Evolutionary conservation across 2,113 vertebrate species (phyloP).

Genomic region (Prunella fulvescens): DNA sequence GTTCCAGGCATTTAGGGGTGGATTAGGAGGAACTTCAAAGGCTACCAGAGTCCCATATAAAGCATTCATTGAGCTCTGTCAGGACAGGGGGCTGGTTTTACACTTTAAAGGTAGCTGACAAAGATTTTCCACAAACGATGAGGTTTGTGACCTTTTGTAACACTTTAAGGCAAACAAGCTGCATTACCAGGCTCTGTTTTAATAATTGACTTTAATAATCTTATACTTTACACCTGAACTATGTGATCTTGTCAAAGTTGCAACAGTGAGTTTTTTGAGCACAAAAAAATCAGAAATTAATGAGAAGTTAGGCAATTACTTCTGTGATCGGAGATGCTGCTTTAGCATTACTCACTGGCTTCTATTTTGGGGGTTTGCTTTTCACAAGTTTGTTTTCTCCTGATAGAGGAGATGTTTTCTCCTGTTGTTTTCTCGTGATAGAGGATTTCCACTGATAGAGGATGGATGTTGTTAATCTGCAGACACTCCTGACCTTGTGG

Average conservation of each 20-base stretch:
- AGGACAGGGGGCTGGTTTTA: slow-evolving; percentile 40
- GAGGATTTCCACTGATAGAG: no score
- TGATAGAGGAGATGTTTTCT: no score
- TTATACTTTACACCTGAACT: not conserved
- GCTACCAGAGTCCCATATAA: slow-evolving; percentile 4
- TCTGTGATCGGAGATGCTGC: not conserved
- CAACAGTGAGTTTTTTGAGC: not conserved
- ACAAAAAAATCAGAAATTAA: not conserved
- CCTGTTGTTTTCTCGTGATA: no score
- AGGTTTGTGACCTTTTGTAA: not conserved
- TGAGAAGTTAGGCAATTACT: not conserved
- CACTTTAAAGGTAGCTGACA: slow-evolving; percentile 30
- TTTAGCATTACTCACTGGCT: not conserved
- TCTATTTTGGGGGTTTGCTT: not conserved
- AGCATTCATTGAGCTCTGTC: not conserved
- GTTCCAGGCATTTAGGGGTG: slow-evolving; percentile 17
- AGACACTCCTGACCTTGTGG: not conserved
- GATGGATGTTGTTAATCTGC: not conserved
- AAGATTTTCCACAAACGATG: not conserved
- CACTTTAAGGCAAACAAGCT: not conserved
- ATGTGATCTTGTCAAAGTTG: not conserved
- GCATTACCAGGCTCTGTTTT: not conserved
- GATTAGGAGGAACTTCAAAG: slow-evolving; percentile 62
- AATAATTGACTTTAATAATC: not conserved
- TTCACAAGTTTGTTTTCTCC: not conserved